Conservation (phyloP, 2,797 vertebrate species). For the Setipinna tenuifilis region DNA sequence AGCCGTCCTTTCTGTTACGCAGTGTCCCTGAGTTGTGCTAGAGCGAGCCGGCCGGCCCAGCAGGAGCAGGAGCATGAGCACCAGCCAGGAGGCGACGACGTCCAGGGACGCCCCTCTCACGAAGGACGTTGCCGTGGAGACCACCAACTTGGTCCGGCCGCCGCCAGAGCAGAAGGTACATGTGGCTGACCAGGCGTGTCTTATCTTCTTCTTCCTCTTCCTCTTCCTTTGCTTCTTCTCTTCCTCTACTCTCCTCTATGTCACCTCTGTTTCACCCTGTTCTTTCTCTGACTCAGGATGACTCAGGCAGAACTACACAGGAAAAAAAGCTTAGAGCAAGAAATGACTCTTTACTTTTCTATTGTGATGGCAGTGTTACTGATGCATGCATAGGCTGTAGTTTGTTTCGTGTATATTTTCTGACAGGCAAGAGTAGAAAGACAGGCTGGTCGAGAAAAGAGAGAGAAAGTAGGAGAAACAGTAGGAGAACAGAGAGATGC, state of each 20-base stretch:
- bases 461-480: neutral
- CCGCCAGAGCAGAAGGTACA: conserved; percentile 43
- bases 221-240: too few species aligned
- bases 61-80: conserved; percentile 42
- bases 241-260: too few species aligned
- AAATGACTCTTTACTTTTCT: neutral
- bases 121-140: conserved; percentile 38
- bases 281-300: neutral
- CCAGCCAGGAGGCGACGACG: neutral
- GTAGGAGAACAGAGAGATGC: neutral
- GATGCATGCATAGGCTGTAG: neutral
- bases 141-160: conserved; percentile 49
- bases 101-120: neutral
- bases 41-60: neutral
- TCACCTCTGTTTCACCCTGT: neutral
- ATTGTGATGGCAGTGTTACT: neutral
- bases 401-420: neutral
- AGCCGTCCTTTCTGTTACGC: neutral
- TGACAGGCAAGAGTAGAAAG: neutral
- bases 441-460: neutral
- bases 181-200: neutral
- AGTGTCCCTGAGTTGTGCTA: neutral
- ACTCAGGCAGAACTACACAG: conserved; percentile 6
- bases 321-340: neutral
- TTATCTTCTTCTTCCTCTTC: neutral